These are phyloP conservation scores for Syngnathoides biaculeatus DNA, from an alignment of 2,113 vertebrate species.

Conservation along the genomic window DNA sequence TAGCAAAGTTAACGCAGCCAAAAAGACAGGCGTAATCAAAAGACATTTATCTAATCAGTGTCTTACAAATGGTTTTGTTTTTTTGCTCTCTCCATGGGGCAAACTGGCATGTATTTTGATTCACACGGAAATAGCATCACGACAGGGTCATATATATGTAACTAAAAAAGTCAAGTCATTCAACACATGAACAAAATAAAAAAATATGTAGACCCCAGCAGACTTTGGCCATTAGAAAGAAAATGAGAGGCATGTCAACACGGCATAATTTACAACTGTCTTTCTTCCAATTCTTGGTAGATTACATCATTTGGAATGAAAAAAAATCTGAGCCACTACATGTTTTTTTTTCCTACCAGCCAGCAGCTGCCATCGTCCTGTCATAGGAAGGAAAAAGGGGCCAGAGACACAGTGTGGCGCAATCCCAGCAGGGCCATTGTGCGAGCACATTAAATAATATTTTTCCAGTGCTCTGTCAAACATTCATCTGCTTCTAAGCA, in stretches of 20 bases:
- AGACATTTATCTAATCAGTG: constrained; percentile 11
- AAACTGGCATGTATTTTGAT: constrained; percentile 33
- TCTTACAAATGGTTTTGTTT: constrained; percentile 9
- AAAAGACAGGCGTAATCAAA: constrained; percentile 20
- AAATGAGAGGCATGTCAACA: constrained; percentile 59
- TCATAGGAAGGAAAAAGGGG: constrained; percentile 32
- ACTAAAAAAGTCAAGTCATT: constrained; percentile 42
- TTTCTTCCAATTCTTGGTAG: constrained; percentile 56
- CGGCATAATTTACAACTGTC: constrained; percentile 74
- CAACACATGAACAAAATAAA: constrained; percentile 32
- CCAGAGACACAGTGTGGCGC: constrained; percentile 51
- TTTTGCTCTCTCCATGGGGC: constrained; percentile 5
- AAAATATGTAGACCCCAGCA: constrained; percentile 40
- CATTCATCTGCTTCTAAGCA: constrained; percentile 70
- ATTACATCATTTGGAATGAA: constrained; percentile 45
- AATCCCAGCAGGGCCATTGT: constrained; percentile 75
- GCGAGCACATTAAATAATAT: constrained; percentile 81
- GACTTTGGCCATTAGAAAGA: constrained; percentile 41
- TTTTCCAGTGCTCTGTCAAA: constrained; percentile 78
- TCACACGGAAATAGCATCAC: constrained; percentile 34
- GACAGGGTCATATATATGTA: constrained; percentile 28
- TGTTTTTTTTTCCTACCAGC: constrained; percentile 40
- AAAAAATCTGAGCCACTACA: constrained; percentile 17
- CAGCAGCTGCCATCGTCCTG: constrained; percentile 57
- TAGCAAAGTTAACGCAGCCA: not conserved